These are phyloP conservation scores for Hydropotes inermis DNA, from an alignment of 2,113 vertebrate species.

Conservation along the genomic window DNA sequence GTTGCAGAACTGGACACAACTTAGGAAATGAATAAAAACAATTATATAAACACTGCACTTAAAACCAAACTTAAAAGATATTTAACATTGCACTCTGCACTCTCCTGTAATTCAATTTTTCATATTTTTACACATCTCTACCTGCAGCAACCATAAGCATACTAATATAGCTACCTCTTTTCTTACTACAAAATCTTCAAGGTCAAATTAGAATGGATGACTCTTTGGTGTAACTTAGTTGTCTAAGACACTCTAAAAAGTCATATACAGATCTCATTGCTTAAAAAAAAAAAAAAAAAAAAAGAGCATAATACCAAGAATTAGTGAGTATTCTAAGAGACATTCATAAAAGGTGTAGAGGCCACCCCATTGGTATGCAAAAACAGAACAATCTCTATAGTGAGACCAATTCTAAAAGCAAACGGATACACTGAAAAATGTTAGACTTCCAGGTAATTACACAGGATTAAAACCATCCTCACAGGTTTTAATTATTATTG, in stretches of 20 bases:
- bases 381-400: neutral
- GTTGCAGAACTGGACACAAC: neutral
- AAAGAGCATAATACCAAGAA: neutral
- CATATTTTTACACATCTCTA: neutral
- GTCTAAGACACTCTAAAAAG: neutral
- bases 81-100: neutral
- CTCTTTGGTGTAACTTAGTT: neutral
- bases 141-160: neutral
- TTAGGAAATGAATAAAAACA: neutral
- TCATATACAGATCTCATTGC: neutral
- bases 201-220: neutral
- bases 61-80: conserved; percentile 12
- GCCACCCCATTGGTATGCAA: neutral
- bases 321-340: neutral
- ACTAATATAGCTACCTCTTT: neutral
- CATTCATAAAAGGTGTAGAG: neutral
- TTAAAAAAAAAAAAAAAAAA: neutral
- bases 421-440: neutral
- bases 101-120: neutral
- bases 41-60: neutral
- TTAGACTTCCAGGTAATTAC: neutral
- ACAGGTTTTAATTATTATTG: conserved; percentile 2
- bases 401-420: conserved; percentile 9
- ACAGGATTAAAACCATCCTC: neutral
- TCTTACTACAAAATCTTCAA: conserved; percentile 35